phyloP scores from a whole-genome alignment of 2,888 invertebrate genomes.

The Melinopterus prodromus region DNA sequence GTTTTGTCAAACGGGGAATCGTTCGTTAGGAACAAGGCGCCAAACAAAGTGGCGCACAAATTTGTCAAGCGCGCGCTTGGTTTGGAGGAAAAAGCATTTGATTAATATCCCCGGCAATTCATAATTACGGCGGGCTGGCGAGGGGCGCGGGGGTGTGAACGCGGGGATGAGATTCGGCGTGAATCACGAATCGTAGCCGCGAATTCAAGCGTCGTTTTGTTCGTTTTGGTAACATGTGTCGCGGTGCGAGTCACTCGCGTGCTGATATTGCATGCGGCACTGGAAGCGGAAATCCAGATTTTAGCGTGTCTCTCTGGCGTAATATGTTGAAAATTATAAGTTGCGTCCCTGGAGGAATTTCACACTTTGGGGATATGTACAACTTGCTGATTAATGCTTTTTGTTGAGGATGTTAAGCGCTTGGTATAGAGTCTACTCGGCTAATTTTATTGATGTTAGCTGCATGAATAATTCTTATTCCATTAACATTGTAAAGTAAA shows the following conservation, averaged over 20 bases:
- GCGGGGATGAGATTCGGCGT: not conserved
- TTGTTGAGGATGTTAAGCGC: no score
- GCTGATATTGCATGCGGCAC: not conserved
- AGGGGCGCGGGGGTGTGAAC: not conserved
- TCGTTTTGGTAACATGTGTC: not conserved
- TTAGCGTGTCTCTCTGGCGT: not conserved
- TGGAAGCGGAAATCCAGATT: not conserved
- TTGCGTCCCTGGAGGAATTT: not conserved
- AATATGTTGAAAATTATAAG: not conserved
- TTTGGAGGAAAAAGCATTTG: slow-evolving; percentile 13
- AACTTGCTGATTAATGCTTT: no score
- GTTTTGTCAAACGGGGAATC: slow-evolving; percentile 25
- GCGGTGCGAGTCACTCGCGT: not conserved
- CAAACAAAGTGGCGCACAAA: slow-evolving; percentile 20
- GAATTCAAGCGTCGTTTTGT: not conserved
- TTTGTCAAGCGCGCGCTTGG: slow-evolving; percentile 14
- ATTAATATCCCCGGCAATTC: slow-evolving; percentile 20
- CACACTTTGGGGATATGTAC: not conserved
- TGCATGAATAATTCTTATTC: no score
- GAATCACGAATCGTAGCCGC: not conserved
- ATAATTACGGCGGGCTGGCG: slow-evolving; percentile 14
- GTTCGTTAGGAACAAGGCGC: slow-evolving; percentile 16
- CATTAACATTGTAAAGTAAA: no score
- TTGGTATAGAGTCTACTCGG: no score
- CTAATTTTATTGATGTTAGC: no score